A percentile compares a stretch with the other conserved stretches of the same genome.
These are phyloP conservation scores for Henricia sp. DNA, from an alignment of 53 echinoderm and acorn worm species.

Conservation along the genomic window DNA sequence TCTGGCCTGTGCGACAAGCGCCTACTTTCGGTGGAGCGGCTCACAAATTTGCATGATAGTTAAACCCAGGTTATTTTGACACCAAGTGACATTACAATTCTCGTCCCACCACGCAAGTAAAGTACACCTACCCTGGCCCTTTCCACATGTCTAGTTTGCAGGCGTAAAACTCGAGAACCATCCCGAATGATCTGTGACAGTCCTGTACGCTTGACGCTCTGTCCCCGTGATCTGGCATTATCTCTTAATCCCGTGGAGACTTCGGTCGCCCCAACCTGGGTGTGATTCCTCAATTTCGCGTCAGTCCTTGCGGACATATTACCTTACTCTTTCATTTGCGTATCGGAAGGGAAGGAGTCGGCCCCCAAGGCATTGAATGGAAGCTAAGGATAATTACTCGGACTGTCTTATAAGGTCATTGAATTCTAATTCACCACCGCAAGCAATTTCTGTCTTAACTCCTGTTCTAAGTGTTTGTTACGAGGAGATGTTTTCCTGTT, in stretches of 20 bases:
- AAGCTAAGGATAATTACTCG: slow-evolving; percentile 64
- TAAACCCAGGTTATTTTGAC: too few relatives aligned
- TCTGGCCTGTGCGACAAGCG: too few relatives aligned
- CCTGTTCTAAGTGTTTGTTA: slow-evolving; percentile 44
- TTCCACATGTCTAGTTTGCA: too few relatives aligned
- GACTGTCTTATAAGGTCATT: slow-evolving; percentile 60
- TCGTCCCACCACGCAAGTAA: too few relatives aligned
- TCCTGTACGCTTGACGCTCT: slow-evolving; percentile 20
- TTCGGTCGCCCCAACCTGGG: slow-evolving; percentile 35
- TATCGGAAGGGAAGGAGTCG: slow-evolving; percentile 31
- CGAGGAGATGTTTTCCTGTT: slow-evolving; percentile 28
- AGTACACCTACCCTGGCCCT: slow-evolving; percentile 15
- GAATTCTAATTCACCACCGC: slow-evolving; percentile 55
- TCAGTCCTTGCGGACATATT: slow-evolving; percentile 60
- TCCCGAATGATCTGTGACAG: slow-evolving; percentile 29
- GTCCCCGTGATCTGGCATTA: slow-evolving; percentile 46
- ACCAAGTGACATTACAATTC: too few relatives aligned
- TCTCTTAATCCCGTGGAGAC: slow-evolving; percentile 55
- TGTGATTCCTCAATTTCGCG: slow-evolving; percentile 64
- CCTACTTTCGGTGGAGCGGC: too few relatives aligned
- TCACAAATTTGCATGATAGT: too few relatives aligned
- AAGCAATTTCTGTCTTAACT: slow-evolving; percentile 23
- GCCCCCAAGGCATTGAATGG: slow-evolving; percentile 39
- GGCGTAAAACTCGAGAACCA: too few relatives aligned
- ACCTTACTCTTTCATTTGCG: slow-evolving; percentile 65